Conservation (phyloP, 2,888 invertebrate species). For the Hirtodrosophila trivittata region DNA sequence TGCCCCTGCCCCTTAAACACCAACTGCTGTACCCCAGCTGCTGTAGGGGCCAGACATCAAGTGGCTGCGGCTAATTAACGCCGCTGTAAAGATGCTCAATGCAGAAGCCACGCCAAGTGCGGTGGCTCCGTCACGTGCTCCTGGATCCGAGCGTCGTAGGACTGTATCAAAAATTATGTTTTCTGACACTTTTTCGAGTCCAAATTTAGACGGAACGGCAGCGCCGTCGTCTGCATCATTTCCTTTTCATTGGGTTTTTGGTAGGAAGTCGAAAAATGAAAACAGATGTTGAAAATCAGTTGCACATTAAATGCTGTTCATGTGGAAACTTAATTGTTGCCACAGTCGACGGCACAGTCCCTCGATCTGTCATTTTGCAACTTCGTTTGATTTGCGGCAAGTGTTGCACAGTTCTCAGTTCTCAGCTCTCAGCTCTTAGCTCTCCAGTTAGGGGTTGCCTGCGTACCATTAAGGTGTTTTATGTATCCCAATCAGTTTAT, state of each 20-base stretch:
- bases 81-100: conserved; percentile 53
- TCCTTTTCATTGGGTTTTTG: conserved; percentile 66
- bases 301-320: conserved; percentile 81
- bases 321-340: conserved; percentile 82
- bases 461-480: conserved; percentile 44
- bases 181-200: conserved; percentile 68
- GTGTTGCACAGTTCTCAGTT: conserved; percentile 30
- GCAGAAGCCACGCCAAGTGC: conserved; percentile 26
- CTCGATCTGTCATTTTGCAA: conserved; percentile 63
- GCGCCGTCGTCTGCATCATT: conserved; percentile 65
- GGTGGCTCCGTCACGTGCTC: conserved; percentile 60
- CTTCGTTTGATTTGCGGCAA: conserved; percentile 51
- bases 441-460: neutral
- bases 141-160: conserved; percentile 10
- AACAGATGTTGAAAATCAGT: conserved; percentile 83
- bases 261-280: conserved; percentile 76
- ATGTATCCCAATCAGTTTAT: conserved; percentile 53
- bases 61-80: conserved; percentile 79
- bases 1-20: conserved; percentile 2
- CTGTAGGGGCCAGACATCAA: conserved; percentile 57
- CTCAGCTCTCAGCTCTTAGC: neutral
- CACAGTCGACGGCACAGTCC: conserved; percentile 48
- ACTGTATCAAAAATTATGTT: conserved; percentile 61
- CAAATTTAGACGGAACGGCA: conserved; percentile 61
- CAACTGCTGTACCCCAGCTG: conserved; percentile 36